These are phyloP conservation scores for Carcina quercana DNA, from an alignment of 2,888 invertebrate genomes.

Conservation along the genomic window DNA sequence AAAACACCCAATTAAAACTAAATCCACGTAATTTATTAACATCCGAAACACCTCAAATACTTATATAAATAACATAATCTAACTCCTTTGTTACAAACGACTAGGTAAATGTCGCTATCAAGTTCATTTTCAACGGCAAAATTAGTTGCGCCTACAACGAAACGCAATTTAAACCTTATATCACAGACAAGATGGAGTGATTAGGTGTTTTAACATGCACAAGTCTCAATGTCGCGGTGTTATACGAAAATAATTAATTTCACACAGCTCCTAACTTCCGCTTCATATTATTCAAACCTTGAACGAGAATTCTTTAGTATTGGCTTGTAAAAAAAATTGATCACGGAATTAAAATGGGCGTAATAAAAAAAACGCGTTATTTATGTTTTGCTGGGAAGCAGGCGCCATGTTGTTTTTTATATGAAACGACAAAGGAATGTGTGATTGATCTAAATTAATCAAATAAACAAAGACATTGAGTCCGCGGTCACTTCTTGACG, in stretches of 20 bases:
- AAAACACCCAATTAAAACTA: slow-evolving; percentile 1
- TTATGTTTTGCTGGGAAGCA: too few relatives aligned
- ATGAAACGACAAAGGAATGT: too few relatives aligned
- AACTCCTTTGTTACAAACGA: slow-evolving; percentile 9
- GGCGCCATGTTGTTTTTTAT: too few relatives aligned
- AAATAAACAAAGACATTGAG: too few relatives aligned
- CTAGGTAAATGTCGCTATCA: slow-evolving; percentile 13
- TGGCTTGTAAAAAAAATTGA: slow-evolving; percentile 20
- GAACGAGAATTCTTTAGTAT: slow-evolving; percentile 23
- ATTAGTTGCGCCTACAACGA: neutral
- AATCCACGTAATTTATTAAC: neutral
- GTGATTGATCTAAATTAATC: too few relatives aligned
- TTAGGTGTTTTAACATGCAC: slow-evolving; percentile 1
- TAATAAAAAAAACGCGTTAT: slow-evolving; percentile 23
- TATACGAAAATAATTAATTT: slow-evolving; percentile 19
- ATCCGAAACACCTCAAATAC: too few relatives aligned
- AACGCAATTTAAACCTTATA: slow-evolving; percentile 1
- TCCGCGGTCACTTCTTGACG: too few relatives aligned
- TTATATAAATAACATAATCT: too few relatives aligned
- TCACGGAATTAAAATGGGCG: slow-evolving; percentile 23
- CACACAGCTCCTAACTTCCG: slow-evolving; percentile 14
- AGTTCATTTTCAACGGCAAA: slow-evolving; percentile 8
- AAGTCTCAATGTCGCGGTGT: slow-evolving; percentile 1
- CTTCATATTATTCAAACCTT: slow-evolving; percentile 25
- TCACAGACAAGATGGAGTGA: neutral